A percentile compares a stretch with the other conserved stretches of the same genome.
These are phyloP conservation scores for Barypeithes pellucidus DNA, from an alignment of 2,888 invertebrate species.

Conservation along the genomic window DNA sequence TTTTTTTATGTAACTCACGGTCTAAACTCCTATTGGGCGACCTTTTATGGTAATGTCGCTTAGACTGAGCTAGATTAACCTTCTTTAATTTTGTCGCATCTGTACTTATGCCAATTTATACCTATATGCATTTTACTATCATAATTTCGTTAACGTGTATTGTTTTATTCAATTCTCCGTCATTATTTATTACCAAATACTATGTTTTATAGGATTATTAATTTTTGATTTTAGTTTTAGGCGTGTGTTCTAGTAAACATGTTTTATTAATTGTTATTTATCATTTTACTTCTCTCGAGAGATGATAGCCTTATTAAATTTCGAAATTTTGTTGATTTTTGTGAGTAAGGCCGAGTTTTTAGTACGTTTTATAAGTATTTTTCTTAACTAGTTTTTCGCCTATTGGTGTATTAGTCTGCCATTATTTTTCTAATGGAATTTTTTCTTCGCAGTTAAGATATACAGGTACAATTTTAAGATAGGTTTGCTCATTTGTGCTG, in stretches of 20 bases:
- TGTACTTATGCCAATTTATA: slow-evolving; percentile 2
- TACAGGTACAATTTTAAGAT: background rate
- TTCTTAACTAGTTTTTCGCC: slow-evolving; percentile 11
- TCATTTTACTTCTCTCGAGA: slow-evolving; percentile 26
- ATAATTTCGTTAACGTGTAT: slow-evolving; percentile 54
- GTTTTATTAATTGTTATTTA: slow-evolving; percentile 58
- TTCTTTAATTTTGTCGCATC: background rate
- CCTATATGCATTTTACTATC: slow-evolving; percentile 48
- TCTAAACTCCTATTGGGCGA: too few relatives aligned
- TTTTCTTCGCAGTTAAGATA: background rate
- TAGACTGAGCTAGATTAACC: too few relatives aligned
- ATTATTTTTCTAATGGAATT: slow-evolving; percentile 6
- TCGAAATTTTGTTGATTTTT: slow-evolving; percentile 45
- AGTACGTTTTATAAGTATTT: slow-evolving; percentile 31
- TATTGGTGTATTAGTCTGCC: slow-evolving; percentile 11
- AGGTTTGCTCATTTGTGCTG: too few relatives aligned
- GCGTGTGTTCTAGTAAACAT: slow-evolving; percentile 63
- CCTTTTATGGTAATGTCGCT: too few relatives aligned
- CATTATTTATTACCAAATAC: slow-evolving; percentile 67
- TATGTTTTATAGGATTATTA: slow-evolving; percentile 61
- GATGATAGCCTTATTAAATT: slow-evolving; percentile 23
- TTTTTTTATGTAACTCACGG: too few relatives aligned
- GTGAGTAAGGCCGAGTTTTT: slow-evolving; percentile 64
- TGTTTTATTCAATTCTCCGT: slow-evolving; percentile 56
- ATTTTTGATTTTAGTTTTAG: slow-evolving; percentile 60